A percentile compares a stretch with the other conserved stretches of the same genome.
phyloP scores from a whole-genome alignment of 1,140 invertebrate species.

The Daktulosphaira vitifoliae region DNA sequence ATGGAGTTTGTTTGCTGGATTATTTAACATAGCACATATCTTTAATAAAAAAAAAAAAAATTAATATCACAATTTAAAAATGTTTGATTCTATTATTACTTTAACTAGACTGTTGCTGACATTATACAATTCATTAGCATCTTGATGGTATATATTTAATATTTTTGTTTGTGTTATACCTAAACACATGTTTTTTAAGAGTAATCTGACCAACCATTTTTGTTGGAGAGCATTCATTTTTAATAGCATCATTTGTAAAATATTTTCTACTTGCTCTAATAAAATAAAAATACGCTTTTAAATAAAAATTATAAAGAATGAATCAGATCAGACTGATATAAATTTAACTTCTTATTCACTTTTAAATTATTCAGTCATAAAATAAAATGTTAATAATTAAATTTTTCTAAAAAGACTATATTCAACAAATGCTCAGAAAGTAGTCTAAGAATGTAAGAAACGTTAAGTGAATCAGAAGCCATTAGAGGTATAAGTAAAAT shows the following conservation, averaged over 20 bases:
- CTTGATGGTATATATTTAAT: slow-evolving; percentile 61
- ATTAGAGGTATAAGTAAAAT: no score
- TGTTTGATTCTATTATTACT: slow-evolving; percentile 44
- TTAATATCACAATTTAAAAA: background rate
- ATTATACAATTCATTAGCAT: slow-evolving; percentile 69
- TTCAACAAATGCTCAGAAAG: no score
- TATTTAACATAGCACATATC: slow-evolving; percentile 59
- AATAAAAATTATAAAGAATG: no score
- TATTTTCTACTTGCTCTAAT: slow-evolving; percentile 47
- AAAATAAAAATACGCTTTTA: background rate
- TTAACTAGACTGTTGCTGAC: slow-evolving; percentile 60
- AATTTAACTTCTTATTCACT: no score
- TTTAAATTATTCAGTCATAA: no score
- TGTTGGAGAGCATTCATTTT: slow-evolving; percentile 61
- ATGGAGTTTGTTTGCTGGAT: slow-evolving; percentile 52
- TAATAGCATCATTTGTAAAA: slow-evolving; percentile 49
- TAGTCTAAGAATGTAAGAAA: no score
- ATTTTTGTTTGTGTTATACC: slow-evolving; percentile 62
- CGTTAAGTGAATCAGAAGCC: no score
- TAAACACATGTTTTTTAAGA: slow-evolving; percentile 73
- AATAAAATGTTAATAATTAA: no score
- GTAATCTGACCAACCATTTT: slow-evolving; percentile 81
- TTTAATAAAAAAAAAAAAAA: slow-evolving; percentile 40
- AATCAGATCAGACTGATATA: no score
- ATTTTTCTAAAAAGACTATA: no score